phyloP scores from a whole-genome alignment of 2,113 vertebrate species.

The Triplophysa rosa region DNA sequence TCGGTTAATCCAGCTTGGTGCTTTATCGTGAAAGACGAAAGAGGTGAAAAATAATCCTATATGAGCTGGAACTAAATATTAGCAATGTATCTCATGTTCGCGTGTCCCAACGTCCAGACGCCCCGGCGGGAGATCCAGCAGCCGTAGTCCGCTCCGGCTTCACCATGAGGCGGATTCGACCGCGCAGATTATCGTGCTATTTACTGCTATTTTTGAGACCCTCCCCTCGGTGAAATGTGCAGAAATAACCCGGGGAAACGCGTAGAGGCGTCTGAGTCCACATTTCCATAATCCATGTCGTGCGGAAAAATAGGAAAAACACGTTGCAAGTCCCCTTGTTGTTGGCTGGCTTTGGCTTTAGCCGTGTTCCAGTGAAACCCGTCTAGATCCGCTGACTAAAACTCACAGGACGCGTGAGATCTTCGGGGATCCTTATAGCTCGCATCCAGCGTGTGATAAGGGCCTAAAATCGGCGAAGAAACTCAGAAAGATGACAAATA shows the following conservation, averaged over 20 bases:
- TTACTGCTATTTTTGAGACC: not conserved
- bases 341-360: constrained; percentile 28
- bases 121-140: not conserved
- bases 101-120: constrained; percentile 19
- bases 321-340: constrained; percentile 50
- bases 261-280: constrained; percentile 61
- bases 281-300: constrained; percentile 74
- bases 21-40: not conserved
- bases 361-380: not conserved
- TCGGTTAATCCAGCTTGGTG: constrained; percentile 1
- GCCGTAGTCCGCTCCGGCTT: not conserved
- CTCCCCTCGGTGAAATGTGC: constrained; percentile 7
- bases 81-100: not conserved
- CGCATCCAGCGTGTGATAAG: not conserved
- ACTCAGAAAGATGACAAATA: constrained; percentile 21
- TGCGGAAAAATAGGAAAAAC: constrained; percentile 46
- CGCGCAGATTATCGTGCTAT: constrained; percentile 2
- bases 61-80: not conserved
- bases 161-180: constrained; percentile 24
- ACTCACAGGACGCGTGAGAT: not conserved
- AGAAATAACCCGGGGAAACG: constrained; percentile 48
- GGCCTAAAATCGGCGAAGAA: constrained; percentile 10
- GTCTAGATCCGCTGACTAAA: constrained; percentile 1
- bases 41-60: not conserved
- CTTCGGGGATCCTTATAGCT: not conserved